Evolutionary conservation across 2,888 invertebrate genomes (phyloP), one percentile per base, ranked within the genome.

Genomic region (Lasioglossum lativentre): DNA sequence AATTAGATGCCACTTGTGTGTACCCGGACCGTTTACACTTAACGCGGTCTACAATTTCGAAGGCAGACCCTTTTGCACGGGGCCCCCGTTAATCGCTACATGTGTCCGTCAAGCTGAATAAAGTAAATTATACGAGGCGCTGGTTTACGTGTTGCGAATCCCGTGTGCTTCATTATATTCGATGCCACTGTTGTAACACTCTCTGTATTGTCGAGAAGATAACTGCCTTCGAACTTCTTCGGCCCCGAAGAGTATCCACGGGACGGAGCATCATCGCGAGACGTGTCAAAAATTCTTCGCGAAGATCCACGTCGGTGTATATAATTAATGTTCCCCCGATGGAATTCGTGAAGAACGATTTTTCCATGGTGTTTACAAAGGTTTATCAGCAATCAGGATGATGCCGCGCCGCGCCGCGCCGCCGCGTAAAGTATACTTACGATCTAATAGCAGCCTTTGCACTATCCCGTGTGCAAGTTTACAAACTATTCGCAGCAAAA

Each of bases 1-100:
- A 93, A 91, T 90, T 91, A 91, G 91, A 90, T 87, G 87, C 89
- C 88, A 89, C 90, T 90, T 89, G 71, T 63, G 80, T 56, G 80
- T 66, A 23, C 23, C 74, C 19, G 19, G 73, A 27, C n/a, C 80
- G 79, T 78, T 80, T 80, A 81, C 83, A 87, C 82, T 86, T 83
- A 76, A 73, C 80, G 79, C 83, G 89, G 92, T 86, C 86, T 86
- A 89, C 84, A 90, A 90, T 83, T 86, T 75, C 68, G 75, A 82
- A 23, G 40, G 81, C 71, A 84, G 66, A 34, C 77, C 86, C 52
- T 82, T 85, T 70, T 23, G 23, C 59, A 77, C 63, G 42, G 75
- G 71, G 70, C 63, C 27, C 27, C 45, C 66, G 75, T 87, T 87
- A 90, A 83, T 88, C 79, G 83, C 87, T 83, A 85, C 73, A 75